Percentiles rank a stretch among this genome's conserved stretches.
Conservation (phyloP, 2,113 vertebrate genomes). For the Epinephelus lanceolatus region DNA sequence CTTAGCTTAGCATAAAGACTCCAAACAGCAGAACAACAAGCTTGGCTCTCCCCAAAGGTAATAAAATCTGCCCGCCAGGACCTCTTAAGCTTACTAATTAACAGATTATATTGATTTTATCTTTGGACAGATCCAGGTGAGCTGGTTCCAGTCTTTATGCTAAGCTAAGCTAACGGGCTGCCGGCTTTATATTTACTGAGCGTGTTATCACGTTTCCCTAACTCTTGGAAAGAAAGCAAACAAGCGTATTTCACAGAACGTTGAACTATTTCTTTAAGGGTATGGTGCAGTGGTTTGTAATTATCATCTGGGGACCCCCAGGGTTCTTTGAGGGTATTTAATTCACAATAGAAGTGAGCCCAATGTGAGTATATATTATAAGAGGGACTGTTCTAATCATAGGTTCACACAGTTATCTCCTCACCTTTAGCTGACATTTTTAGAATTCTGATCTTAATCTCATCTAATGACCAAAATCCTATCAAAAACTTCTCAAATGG, state of each 20-base stretch:
- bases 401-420: no score
- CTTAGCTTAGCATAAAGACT: background rate
- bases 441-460: no score
- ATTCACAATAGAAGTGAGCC: no score
- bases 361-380: no score
- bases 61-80: background rate
- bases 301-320: no score
- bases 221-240: background rate
- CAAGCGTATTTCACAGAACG: background rate
- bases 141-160: background rate
- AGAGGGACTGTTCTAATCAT: no score
- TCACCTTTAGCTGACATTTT: no score
- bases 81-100: background rate
- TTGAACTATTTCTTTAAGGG: background rate
- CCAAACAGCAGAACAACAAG: background rate
- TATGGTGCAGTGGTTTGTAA: no score
- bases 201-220: background rate
- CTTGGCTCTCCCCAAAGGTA: background rate
- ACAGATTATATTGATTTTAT: background rate
- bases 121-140: background rate
- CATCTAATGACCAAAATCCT: no score
- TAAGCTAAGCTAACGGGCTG: background rate
- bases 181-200: background rate
- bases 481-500: no score
- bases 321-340: no score